Evolutionary conservation across 2,797 vertebrate species (phyloP).

Genomic region (Austrolebias charrua): DNA sequence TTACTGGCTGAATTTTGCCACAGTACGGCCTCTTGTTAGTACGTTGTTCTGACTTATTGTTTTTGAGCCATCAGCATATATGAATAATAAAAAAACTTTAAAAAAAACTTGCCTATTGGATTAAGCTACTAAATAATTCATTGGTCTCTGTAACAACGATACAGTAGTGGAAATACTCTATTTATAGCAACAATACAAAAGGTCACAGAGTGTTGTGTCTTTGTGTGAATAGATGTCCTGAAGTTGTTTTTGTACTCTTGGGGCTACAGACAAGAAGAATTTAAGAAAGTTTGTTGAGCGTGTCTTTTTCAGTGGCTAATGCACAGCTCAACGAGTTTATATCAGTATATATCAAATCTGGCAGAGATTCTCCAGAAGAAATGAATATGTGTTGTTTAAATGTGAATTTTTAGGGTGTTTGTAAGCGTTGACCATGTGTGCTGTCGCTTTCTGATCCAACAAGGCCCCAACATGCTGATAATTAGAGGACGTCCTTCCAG

Average conservation of each 20-base stretch:
- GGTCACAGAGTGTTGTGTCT: conserved; percentile 77
- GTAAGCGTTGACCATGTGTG: conserved; percentile 64
- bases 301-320: conserved; percentile 20
- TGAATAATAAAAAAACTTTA: conserved; percentile 52
- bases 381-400: conserved; percentile 24
- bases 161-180: conserved; percentile 78
- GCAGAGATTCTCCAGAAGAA: conserved; percentile 13
- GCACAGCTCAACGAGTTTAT: not conserved
- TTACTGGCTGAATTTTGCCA: conserved; percentile 31
- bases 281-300: conserved; percentile 33
- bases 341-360: conserved; percentile 1
- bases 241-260: conserved; percentile 64
- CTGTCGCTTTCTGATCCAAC: conserved; percentile 81
- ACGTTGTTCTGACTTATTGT: conserved; percentile 38
- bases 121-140: conserved; percentile 80
- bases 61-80: conserved; percentile 55
- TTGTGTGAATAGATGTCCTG: conserved; percentile 57
- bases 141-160: conserved; percentile 73
- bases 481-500: conserved; percentile 87
- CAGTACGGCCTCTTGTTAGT: conserved; percentile 34
- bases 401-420: conserved; percentile 63
- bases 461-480: conserved; percentile 80
- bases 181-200: conserved; percentile 78
- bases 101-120: conserved; percentile 61
- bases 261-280: conserved; percentile 47